phyloP scores from a whole-genome alignment of 2,797 vertebrate species.

The Odontamblyopus lacepedii region DNA sequence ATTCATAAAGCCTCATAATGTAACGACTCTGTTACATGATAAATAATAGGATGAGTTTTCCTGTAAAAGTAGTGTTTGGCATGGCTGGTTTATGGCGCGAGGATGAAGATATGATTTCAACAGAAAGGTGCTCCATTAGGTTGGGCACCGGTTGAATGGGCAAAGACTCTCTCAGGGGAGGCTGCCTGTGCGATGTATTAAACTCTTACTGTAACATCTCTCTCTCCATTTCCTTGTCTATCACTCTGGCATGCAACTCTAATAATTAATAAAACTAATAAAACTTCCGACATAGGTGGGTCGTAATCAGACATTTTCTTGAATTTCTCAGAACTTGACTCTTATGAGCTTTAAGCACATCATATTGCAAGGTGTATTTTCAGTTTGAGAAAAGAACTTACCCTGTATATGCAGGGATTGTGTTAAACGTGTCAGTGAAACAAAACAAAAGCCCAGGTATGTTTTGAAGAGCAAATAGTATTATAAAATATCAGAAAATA shows the following conservation, averaged over 20 bases:
- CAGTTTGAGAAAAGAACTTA: too few relatives aligned
- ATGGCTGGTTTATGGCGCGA: slow-evolving; percentile 32
- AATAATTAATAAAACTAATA: slow-evolving; percentile 6
- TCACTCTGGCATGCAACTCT: slow-evolving; percentile 10
- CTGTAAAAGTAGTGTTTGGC: slow-evolving; percentile 17
- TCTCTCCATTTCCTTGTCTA: slow-evolving; percentile 37
- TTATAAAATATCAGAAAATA: too few relatives aligned
- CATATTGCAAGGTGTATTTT: too few relatives aligned
- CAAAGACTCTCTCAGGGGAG: slow-evolving; percentile 66
- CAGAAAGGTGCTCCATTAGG: slow-evolving; percentile 64
- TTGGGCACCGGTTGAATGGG: slow-evolving; percentile 66
- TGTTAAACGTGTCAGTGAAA: too few relatives aligned
- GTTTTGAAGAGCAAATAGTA: too few relatives aligned
- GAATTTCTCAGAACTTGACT: too few relatives aligned
- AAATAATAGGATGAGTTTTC: neutral
- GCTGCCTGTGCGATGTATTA: slow-evolving; percentile 57
- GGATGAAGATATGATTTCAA: slow-evolving; percentile 59
- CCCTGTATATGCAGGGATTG: too few relatives aligned
- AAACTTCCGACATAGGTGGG: neutral
- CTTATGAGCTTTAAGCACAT: too few relatives aligned
- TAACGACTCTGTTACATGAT: neutral
- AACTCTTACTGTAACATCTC: slow-evolving; percentile 51
- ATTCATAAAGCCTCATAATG: neutral
- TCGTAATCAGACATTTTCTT: neutral
- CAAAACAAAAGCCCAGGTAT: too few relatives aligned